Percentiles rank a stretch among this genome's conserved stretches.
phyloP scores from a whole-genome alignment of 64 coral and sea anemone species.

The Montipora sp. region DNA sequence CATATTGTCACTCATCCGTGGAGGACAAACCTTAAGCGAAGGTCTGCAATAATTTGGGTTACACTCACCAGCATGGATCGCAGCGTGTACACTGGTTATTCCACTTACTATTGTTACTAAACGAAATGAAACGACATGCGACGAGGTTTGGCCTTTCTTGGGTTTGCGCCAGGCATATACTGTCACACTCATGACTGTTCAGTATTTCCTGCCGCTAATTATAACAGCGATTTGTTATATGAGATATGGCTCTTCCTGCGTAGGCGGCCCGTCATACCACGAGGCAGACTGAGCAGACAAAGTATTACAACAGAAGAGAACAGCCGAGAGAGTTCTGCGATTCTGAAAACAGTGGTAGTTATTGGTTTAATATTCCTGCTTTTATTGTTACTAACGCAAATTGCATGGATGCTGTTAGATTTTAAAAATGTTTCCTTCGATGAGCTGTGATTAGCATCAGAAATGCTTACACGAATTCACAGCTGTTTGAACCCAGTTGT shows the following conservation, averaged over 20 bases:
- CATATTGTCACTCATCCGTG: constrained; percentile 81
- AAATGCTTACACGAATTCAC: constrained; percentile 23
- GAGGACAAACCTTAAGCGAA: constrained; percentile 53
- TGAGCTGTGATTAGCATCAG: constrained; percentile 4
- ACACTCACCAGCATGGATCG: constrained; percentile 58
- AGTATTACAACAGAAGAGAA: constrained; percentile 10
- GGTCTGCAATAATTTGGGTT: constrained; percentile 49
- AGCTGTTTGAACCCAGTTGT: constrained; percentile 69
- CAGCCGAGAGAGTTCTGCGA: constrained; percentile 66
- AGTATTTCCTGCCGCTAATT: constrained; percentile 71
- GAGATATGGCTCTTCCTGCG: constrained; percentile 66
- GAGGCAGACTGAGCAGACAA: not conserved
- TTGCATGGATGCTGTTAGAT: constrained; percentile 60
- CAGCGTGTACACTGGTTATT: constrained; percentile 67
- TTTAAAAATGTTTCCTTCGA: constrained; percentile 40
- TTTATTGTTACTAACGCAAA: constrained; percentile 63
- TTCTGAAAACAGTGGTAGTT: constrained; percentile 69
- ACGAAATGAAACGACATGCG: constrained; percentile 12
- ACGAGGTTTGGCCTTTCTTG: constrained; percentile 62
- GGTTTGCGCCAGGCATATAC: constrained; percentile 69
- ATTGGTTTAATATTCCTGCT: constrained; percentile 70
- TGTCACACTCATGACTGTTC: constrained; percentile 51
- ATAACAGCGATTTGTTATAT: constrained; percentile 74
- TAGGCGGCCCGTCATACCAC: constrained; percentile 2
- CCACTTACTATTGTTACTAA: constrained; percentile 75